Evolutionary conservation across 2,113 vertebrate genomes (phyloP).

Genomic region (Oreochromis aureus): DNA sequence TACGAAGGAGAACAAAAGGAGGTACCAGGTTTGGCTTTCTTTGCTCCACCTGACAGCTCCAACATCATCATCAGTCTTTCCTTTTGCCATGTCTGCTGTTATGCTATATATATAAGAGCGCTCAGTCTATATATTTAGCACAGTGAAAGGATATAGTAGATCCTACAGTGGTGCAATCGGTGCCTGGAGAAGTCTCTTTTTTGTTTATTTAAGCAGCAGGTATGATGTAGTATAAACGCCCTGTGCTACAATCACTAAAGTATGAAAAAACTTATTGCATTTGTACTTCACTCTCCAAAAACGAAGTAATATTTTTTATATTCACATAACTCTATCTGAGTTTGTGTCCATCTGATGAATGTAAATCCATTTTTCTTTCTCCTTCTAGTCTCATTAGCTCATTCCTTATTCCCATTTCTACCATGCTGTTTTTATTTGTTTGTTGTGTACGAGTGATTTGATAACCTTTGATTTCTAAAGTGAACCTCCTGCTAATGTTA

Average conservation of each 20-base stretch:
- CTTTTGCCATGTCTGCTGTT: not conserved
- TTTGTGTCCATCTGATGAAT: not conserved
- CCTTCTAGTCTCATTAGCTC: not conserved
- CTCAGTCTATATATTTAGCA: not conserved
- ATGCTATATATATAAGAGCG: not conserved
- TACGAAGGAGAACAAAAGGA: not conserved
- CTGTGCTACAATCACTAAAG: not conserved
- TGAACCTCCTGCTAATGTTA: not conserved
- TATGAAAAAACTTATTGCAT: not conserved
- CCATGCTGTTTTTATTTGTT: not conserved
- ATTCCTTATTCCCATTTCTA: not conserved
- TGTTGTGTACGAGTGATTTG: not conserved
- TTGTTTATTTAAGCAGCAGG: not conserved
- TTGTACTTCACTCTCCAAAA: not conserved
- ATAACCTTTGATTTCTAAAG: not conserved
- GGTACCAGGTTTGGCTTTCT: not conserved
- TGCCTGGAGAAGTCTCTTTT: not conserved
- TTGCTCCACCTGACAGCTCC: not conserved
- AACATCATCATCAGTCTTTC: not conserved
- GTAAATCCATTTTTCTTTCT: not conserved
- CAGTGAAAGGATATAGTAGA: not conserved
- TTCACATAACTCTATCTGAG: not conserved
- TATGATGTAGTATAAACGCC: not conserved
- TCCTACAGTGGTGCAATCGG: not conserved
- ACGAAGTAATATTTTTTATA: not conserved